Evolutionary conservation across 2,888 invertebrate species (phyloP).

Genomic region (Phengaris alcon): DNA sequence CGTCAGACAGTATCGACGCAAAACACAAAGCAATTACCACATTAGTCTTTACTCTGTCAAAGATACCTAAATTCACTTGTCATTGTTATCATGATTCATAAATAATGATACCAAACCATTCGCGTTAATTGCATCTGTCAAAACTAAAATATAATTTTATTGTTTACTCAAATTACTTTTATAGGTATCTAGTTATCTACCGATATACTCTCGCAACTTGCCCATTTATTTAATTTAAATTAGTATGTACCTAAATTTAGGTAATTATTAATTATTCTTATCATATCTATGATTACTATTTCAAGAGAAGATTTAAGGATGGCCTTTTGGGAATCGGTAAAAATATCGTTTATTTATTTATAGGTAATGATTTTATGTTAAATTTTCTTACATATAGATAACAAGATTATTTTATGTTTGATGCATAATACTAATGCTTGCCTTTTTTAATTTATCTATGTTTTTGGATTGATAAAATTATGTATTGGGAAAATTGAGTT

Average conservation of each 20-base stretch:
- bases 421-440: neutral
- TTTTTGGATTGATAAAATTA: neutral
- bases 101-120: neutral
- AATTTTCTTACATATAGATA: neutral
- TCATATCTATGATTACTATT: no score
- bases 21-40: slow-evolving; percentile 56
- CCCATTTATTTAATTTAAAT: no score
- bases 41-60: slow-evolving; percentile 61
- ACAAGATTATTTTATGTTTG: neutral
- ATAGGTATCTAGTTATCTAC: neutral
- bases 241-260: no score
- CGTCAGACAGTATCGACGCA: slow-evolving; percentile 38
- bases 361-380: neutral
- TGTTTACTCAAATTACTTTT: slow-evolving; percentile 28
- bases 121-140: slow-evolving; percentile 15
- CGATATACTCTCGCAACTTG: no score
- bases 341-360: no score
- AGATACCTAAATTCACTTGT: slow-evolving; percentile 45
- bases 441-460: neutral
- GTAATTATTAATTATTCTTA: no score
- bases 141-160: slow-evolving; percentile 12
- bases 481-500: neutral
- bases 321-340: no score
- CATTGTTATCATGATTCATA: slow-evolving; percentile 29
- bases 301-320: no score